These are phyloP conservation scores for Malurus elegans DNA, from an alignment of 2,113 vertebrate species.

Conservation along the genomic window DNA sequence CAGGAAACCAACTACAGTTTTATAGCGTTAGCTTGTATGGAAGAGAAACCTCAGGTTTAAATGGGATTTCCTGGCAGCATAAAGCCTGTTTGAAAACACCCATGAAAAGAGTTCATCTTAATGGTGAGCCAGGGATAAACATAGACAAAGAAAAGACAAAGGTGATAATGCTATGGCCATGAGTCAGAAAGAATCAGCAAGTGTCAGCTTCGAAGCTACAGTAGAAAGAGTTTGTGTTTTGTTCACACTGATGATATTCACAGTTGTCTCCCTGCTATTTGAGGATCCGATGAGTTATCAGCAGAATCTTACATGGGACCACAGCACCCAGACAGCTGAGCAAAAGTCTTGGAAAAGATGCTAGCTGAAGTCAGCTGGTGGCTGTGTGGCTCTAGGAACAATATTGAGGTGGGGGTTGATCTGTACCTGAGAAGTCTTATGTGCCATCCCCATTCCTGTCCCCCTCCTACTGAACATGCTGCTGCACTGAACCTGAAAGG, in stretches of 20 bases:
- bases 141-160: not conserved
- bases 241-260: not conserved
- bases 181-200: not conserved
- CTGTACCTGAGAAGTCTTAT: not conserved
- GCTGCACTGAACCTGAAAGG: conserved; percentile 67
- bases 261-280: not conserved
- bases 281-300: not conserved
- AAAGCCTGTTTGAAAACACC: not conserved
- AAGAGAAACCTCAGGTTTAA: not conserved
- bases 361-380: not conserved
- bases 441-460: not conserved
- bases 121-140: not conserved
- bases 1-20: not conserved
- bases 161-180: not conserved
- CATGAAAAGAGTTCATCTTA: not conserved
- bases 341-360: not conserved
- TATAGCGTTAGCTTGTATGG: not conserved
- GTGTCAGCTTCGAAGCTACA: not conserved
- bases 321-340: not conserved
- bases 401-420: not conserved
- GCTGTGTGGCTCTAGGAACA: not conserved
- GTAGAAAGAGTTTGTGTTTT: not conserved
- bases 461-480: conserved; percentile 36
- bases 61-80: not conserved
- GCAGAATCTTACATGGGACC: not conserved